A percentile compares a stretch with the other conserved stretches of the same genome.
Conservation (phyloP, 2,888 invertebrate genomes). For the Drosophila fulvimacula region DNA sequence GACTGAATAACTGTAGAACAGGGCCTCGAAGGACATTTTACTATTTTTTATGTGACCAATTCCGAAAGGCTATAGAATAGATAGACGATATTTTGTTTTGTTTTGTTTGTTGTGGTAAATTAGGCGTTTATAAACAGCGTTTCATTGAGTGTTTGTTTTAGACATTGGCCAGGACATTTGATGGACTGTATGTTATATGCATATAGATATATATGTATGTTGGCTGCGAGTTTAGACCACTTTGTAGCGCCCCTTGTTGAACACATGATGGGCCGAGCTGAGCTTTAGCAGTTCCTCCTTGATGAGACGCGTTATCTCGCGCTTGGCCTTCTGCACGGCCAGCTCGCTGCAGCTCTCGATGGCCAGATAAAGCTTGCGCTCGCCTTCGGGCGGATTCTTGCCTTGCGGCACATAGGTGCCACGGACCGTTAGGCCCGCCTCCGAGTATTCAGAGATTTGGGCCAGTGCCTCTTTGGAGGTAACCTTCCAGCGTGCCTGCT, state of each 20-base stretch:
- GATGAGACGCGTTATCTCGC: constrained; percentile 98
- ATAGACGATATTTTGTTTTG: background rate
- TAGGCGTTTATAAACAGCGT: constrained; percentile 9
- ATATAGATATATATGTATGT: background rate
- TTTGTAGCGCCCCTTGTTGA: constrained; percentile 97
- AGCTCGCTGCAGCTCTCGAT: constrained; percentile 99
- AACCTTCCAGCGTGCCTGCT: constrained; percentile 98
- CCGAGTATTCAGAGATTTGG: constrained; percentile 99
- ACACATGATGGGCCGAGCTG: constrained; percentile 93
- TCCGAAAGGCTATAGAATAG: background rate
- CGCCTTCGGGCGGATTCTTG: constrained; percentile 95
- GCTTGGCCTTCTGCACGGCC: constrained; percentile 97
- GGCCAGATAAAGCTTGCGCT: constrained; percentile 98
- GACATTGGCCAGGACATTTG: background rate
- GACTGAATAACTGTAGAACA: background rate
- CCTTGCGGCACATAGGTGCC: constrained; percentile 98
- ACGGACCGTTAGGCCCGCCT: constrained; percentile 98
- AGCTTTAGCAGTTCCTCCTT: constrained; percentile 98
- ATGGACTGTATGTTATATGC: background rate
- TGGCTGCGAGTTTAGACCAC: constrained; percentile 87
- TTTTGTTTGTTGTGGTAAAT: background rate
- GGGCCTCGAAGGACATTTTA: background rate
- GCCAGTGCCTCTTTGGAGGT: constrained; percentile 99
- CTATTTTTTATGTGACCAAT: background rate
- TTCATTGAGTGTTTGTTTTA: constrained; percentile 7